Percentiles rank a stretch among this genome's conserved stretches.
phyloP scores from a whole-genome alignment of 1,140 invertebrate species.

The Hypothenemus hampei region DNA sequence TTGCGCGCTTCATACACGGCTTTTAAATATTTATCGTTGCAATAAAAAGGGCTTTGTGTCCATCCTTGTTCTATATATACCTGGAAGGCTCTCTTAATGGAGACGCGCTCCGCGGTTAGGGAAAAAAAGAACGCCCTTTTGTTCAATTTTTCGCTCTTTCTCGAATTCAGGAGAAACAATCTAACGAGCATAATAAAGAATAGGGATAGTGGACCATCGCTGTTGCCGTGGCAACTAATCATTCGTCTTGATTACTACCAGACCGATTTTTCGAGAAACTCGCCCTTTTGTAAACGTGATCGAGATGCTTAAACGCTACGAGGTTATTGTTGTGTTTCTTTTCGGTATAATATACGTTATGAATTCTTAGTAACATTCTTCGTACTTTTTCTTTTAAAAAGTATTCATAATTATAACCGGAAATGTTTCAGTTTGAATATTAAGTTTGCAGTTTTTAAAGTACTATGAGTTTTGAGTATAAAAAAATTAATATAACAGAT shows the following conservation, averaged over 20 bases:
- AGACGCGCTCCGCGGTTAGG: too few relatives aligned
- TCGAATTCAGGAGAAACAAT: background rate
- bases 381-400: too few relatives aligned
- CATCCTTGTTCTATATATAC: too few relatives aligned
- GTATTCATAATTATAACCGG: too few relatives aligned
- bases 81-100: conserved; percentile 4
- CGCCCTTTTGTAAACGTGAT: conserved; percentile 20
- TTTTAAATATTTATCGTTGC: conserved; percentile 24
- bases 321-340: too few relatives aligned
- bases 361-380: too few relatives aligned
- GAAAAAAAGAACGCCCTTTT: background rate
- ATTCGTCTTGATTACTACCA: conserved; percentile 24
- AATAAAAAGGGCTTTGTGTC: conserved; percentile 23
- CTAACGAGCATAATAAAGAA: background rate
- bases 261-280: conserved; percentile 25
- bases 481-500: too few relatives aligned
- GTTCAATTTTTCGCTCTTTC: background rate
- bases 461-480: too few relatives aligned
- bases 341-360: too few relatives aligned
- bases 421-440: too few relatives aligned
- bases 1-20: conserved; percentile 6
- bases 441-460: too few relatives aligned
- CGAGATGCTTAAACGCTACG: conserved; percentile 8
- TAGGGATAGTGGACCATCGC: background rate
- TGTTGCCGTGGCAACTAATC: conserved; percentile 21